Conservation (phyloP, 2,113 vertebrate species). For the Strix aluco region DNA sequence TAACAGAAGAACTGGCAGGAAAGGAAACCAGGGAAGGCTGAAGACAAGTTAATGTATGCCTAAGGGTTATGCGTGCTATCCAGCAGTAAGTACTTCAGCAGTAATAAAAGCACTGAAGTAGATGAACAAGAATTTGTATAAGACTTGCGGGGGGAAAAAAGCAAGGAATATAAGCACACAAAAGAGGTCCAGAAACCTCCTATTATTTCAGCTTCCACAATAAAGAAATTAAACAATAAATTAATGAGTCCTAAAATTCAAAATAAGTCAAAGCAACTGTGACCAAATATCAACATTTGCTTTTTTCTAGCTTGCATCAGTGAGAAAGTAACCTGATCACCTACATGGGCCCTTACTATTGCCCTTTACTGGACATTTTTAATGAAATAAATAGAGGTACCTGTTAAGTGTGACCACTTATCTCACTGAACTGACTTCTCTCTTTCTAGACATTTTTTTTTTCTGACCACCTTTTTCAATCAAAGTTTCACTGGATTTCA, state of each 20-base stretch:
- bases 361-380: not conserved
- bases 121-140: constrained; percentile 54
- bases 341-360: not conserved
- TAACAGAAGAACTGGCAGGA: constrained; percentile 52
- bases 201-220: not conserved
- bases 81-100: constrained; percentile 53
- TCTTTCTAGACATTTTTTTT: not conserved
- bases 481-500: not conserved
- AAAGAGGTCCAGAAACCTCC: not conserved
- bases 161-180: not conserved
- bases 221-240: not conserved
- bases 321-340: not conserved
- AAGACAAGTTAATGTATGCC: constrained; percentile 47
- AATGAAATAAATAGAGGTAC: not conserved
- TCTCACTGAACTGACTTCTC: not conserved
- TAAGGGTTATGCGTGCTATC: constrained; percentile 41
- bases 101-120: constrained; percentile 57
- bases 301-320: not conserved
- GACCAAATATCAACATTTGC: not conserved
- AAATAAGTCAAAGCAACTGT: not conserved
- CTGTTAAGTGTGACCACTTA: not conserved
- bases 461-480: not conserved
- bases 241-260: not conserved
- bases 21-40: constrained; percentile 37
- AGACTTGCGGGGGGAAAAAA: not conserved